Percentiles rank a stretch among this genome's conserved stretches.
Evolutionary conservation across 2,888 invertebrate genomes (phyloP).

Genomic region (Mimas tiliae): DNA sequence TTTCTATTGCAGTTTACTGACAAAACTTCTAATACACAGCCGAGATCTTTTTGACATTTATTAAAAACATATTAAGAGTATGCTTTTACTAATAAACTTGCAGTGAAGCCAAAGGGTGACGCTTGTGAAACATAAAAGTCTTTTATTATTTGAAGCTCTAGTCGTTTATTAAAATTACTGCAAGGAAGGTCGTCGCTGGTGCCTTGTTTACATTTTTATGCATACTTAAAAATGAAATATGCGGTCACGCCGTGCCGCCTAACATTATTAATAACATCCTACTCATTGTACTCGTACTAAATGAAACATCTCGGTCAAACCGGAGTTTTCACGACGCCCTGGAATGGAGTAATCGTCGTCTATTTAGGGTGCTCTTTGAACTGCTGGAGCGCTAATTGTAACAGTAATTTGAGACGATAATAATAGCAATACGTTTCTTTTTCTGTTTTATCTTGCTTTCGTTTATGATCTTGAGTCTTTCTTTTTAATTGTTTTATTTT

Average conservation of each 20-base stretch:
- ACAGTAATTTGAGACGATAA: not conserved
- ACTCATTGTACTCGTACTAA: constrained; percentile 50
- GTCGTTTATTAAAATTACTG: constrained; percentile 63
- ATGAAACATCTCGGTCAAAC: constrained; percentile 42
- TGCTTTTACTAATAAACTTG: not conserved
- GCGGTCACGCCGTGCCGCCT: constrained; percentile 52
- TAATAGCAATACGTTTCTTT: not conserved
- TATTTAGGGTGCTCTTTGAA: constrained; percentile 13
- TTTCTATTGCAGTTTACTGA: no score
- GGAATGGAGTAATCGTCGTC: constrained; percentile 11
- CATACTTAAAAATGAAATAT: constrained; percentile 69
- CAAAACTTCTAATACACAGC: not conserved
- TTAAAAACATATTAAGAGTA: not conserved
- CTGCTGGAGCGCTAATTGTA: constrained; percentile 16
- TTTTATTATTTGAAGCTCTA: constrained; percentile 7
- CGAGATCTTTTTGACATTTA: not conserved
- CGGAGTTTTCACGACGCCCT: constrained; percentile 31
- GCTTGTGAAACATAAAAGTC: constrained; percentile 12
- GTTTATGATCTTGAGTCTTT: not conserved
- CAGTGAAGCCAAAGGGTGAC: not conserved
- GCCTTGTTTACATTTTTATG: constrained; percentile 72
- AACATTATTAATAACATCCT: constrained; percentile 55
- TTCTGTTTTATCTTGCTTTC: not conserved
- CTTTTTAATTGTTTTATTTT: not conserved
- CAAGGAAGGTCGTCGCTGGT: constrained; percentile 54